Evolutionary conservation across 2,113 vertebrate genomes (phyloP), one percentile per base, ranked within the genome.

Genomic region (Conger conger): DNA sequence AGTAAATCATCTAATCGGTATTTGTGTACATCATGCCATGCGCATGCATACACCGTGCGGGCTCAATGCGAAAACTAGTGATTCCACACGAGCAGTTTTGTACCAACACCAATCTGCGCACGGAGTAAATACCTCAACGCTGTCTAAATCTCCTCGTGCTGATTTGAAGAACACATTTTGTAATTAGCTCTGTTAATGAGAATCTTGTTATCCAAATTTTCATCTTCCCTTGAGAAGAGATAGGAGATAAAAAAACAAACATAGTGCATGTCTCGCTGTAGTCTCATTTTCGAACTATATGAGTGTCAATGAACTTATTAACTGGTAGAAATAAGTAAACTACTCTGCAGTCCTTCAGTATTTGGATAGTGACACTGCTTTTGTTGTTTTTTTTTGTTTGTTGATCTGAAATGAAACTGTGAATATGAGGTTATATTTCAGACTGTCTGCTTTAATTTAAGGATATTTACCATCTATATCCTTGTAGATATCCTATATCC

Each of bases 131-230:
- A 73, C 68, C 68, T 73, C 68, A 73, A 11, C 45, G 1, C 45
- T 1, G 9, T 30, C 27, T 6, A 73, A 13, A 73, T 73, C 68
- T 33, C 68, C 68, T 73, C 27, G n/a, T 30, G 6, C 68, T 73
- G 68, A 33, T 30, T 33, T 33, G 27, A 33, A 73, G 68, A 73
- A 33, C 68, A 73, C 9, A 73, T n/a, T 73, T 9, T 3, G n/a
- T 33, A 73, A 73, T 73, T 73, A 73, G 68, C 33, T 33, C n/a
- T 73, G 68, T 73, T 73, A 33, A 73, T 73, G 68, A 73, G 68
- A 73, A 13, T 73, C 27, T 73, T 73, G 68, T 30, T 33, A 73
- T 73, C 68, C 68, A 73, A 30, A 73, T 33, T 33, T 73, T 33
- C 9, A 73, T 73, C 68, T 73, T 73, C 27, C 68, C 68, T 73